Conservation (phyloP, 2,113 vertebrate species). For the Sceloporus undulatus region DNA sequence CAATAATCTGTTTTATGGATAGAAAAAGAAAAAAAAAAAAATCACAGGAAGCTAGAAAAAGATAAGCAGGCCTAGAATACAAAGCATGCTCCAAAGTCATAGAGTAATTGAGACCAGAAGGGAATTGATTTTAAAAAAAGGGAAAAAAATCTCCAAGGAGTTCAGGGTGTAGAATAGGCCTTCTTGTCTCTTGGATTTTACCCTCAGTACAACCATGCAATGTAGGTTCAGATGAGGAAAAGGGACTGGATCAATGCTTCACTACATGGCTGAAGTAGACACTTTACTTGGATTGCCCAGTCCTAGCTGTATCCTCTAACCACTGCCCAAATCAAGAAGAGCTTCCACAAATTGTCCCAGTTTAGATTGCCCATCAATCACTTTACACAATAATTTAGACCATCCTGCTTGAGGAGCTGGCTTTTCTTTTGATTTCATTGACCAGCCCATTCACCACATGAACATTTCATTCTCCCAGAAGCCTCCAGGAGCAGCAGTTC, state of each 20-base stretch:
- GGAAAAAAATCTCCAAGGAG: neutral
- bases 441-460: too few relatives aligned
- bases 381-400: neutral
- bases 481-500: too few relatives aligned
- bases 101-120: neutral
- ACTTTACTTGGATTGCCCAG: neutral
- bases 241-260: neutral
- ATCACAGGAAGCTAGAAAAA: neutral
- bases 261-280: neutral
- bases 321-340: neutral
- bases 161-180: neutral
- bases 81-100: neutral
- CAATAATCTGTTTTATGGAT: constrained; percentile 54
- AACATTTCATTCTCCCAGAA: too few relatives aligned
- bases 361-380: neutral
- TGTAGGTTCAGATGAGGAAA: neutral
- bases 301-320: neutral
- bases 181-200: neutral
- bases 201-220: neutral
- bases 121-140: too few relatives aligned
- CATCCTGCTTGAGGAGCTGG: too few relatives aligned
- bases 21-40: neutral
- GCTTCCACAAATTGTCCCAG: neutral
- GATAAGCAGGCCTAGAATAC: neutral
- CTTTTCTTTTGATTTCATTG: too few relatives aligned